phyloP scores from a whole-genome alignment of 1,140 invertebrate species.

The Thalassaphorura encarpata region DNA sequence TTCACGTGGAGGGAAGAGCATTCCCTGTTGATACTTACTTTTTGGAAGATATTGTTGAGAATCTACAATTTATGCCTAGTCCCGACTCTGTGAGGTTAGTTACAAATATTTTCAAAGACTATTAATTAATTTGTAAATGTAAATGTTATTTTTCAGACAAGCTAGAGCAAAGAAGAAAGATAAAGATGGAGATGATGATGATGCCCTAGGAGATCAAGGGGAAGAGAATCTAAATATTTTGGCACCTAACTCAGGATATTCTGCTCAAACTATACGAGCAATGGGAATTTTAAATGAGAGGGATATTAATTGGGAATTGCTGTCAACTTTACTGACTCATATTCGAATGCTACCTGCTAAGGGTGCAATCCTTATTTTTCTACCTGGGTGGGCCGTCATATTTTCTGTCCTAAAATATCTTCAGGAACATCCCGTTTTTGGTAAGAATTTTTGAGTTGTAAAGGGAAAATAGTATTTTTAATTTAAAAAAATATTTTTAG shows the following conservation, averaged over 20 bases:
- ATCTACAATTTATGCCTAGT: slow-evolving; percentile 18
- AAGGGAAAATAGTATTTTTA: neutral
- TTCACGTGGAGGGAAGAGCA: slow-evolving; percentile 58
- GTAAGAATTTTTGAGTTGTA: slow-evolving; percentile 34
- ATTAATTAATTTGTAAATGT: neutral
- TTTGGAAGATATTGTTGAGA: slow-evolving; percentile 27
- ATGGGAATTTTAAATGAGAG: slow-evolving; percentile 73
- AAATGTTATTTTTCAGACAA: neutral
- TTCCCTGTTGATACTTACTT: slow-evolving; percentile 55
- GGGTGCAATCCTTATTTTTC: slow-evolving; percentile 73
- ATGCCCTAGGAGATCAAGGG: slow-evolving; percentile 46
- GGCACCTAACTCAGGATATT: slow-evolving; percentile 43
- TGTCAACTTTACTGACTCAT: slow-evolving; percentile 68
- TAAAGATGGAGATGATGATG: slow-evolving; percentile 50
- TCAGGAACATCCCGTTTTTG: slow-evolving; percentile 64
- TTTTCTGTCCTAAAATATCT: slow-evolving; percentile 82
- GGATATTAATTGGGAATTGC: slow-evolving; percentile 83
- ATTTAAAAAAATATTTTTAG: slow-evolving; percentile 21
- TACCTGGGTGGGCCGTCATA: slow-evolving; percentile 91
- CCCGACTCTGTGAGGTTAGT: slow-evolving; percentile 32
- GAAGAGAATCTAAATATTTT: slow-evolving; percentile 72
- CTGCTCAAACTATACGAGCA: slow-evolving; percentile 51
- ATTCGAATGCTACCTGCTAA: slow-evolving; percentile 47
- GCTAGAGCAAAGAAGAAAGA: slow-evolving; percentile 43
- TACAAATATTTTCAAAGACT: neutral